A percentile compares a stretch with the other conserved stretches of the same genome.
These are phyloP conservation scores for Ommatoiulus sabulosus DNA, from an alignment of 2,888 invertebrate genomes.

Conservation along the genomic window DNA sequence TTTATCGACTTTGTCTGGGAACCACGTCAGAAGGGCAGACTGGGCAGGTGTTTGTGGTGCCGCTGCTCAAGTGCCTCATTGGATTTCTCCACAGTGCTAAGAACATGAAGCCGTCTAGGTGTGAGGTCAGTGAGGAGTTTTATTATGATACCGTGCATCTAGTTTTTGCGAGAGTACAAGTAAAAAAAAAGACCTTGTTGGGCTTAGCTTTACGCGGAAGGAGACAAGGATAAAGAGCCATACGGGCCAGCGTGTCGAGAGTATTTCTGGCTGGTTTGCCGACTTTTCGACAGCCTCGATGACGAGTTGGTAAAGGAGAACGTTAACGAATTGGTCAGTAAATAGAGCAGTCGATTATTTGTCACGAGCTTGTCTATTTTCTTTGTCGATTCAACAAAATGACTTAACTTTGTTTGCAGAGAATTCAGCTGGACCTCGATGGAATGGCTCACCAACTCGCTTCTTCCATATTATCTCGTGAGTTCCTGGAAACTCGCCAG, in stretches of 20 bases:
- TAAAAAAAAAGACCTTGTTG: not conserved
- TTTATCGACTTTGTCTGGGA: conserved; percentile 88
- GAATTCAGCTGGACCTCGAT: conserved; percentile 75
- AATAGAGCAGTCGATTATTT: not conserved
- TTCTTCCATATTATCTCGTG: conserved; percentile 79
- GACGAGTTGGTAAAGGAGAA: conserved; percentile 78
- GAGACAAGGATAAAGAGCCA: conserved; percentile 84
- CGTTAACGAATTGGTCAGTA: conserved; percentile 49
- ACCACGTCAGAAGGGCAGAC: conserved; percentile 66
- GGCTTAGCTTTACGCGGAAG: conserved; percentile 24
- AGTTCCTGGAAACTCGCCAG: conserved; percentile 84
- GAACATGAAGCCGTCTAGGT: conserved; percentile 79
- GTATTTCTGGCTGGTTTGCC: conserved; percentile 92
- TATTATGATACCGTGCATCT: not conserved
- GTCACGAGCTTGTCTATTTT: not conserved
- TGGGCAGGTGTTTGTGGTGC: conserved; percentile 72
- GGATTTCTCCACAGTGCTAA: conserved; percentile 86
- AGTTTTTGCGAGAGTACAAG: not conserved
- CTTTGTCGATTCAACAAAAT: not conserved
- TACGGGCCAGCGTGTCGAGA: conserved; percentile 95
- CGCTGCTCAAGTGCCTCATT: conserved; percentile 83
- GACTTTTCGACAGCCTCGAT: conserved; percentile 86
- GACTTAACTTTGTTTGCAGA: not conserved
- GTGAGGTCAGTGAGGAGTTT: conserved; percentile 67
- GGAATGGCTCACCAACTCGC: conserved; percentile 76